A percentile compares a stretch with the other conserved stretches of the same genome.
phyloP scores from a whole-genome alignment of 2,797 vertebrate genomes.

The Sebastes minor region DNA sequence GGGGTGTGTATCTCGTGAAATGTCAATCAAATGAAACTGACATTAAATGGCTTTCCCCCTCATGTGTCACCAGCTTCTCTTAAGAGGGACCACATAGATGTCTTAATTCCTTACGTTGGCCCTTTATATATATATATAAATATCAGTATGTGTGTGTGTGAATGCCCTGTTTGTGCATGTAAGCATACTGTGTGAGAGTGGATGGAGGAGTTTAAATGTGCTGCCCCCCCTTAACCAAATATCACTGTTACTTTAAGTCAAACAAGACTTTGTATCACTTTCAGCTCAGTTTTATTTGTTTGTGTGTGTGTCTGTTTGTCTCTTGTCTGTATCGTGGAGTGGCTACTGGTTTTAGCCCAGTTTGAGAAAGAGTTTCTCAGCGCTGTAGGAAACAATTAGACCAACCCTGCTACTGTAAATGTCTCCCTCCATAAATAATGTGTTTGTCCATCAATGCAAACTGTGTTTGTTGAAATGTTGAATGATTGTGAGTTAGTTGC shows the following conservation, averaged over 20 bases:
- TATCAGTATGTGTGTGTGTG: conserved; percentile 32
- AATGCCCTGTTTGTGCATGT: conserved; percentile 25
- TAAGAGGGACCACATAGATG: conserved; percentile 74
- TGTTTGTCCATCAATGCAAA: conserved; percentile 56
- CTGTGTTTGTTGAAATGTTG: conserved; percentile 61
- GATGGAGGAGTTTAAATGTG: conserved; percentile 19
- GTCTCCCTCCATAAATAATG: conserved; percentile 49
- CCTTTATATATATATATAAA: conserved; percentile 28
- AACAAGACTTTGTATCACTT: conserved; percentile 25
- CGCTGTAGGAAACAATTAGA: conserved; percentile 60
- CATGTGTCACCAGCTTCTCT: conserved; percentile 80
- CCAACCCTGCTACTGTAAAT: conserved; percentile 45
- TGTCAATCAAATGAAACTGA: conserved; percentile 16
- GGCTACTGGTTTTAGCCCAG: conserved; percentile 52
- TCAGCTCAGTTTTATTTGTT: conserved; percentile 44
- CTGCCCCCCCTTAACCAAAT: conserved; percentile 48
- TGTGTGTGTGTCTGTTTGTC: conserved; percentile 28
- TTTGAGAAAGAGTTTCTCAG: conserved; percentile 46
- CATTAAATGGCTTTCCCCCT: conserved; percentile 51
- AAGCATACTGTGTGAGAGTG: conserved; percentile 19
- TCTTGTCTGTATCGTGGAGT: conserved; percentile 55
- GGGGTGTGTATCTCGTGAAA: neutral
- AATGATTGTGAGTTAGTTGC: conserved; percentile 64
- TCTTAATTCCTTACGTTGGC: conserved; percentile 73
- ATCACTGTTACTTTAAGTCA: conserved; percentile 50